Conservation (phyloP, 2,888 invertebrate genomes). For the Copidosoma aretas region DNA sequence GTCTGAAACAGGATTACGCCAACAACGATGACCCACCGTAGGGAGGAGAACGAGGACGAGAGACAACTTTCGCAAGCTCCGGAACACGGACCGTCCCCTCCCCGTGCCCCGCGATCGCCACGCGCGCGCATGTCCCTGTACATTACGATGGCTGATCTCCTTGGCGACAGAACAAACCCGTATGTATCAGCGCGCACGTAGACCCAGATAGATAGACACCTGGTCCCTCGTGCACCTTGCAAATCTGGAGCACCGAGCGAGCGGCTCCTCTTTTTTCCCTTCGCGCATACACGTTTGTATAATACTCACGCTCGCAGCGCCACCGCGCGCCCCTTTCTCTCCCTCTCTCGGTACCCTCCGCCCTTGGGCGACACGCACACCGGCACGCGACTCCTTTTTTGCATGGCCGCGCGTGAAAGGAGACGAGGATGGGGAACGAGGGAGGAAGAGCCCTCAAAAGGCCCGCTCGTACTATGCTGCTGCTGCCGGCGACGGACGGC, state of each 20-base stretch:
- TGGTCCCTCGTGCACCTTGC: constrained; percentile 52
- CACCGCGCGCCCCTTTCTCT: constrained; percentile 31
- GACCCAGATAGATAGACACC: constrained; percentile 45
- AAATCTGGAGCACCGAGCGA: constrained; percentile 38
- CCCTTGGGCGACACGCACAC: not conserved
- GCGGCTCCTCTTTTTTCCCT: constrained; percentile 1
- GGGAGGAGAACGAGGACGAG: too few relatives aligned
- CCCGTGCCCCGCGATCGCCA: too few relatives aligned
- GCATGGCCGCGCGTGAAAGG: constrained; percentile 44
- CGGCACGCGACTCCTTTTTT: constrained; percentile 44
- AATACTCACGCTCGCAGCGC: not conserved
- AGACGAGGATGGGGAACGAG: constrained; percentile 21
- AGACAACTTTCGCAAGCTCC: too few relatives aligned
- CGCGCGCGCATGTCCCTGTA: constrained; percentile 14
- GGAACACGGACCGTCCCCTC: too few relatives aligned
- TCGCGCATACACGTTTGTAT: not conserved
- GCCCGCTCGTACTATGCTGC: not conserved
- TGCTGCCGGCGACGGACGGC: not conserved
- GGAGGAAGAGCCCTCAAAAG: not conserved
- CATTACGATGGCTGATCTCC: constrained; percentile 19
- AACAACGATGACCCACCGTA: too few relatives aligned
- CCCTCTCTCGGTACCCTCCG: constrained; percentile 9
- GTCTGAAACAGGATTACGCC: too few relatives aligned
- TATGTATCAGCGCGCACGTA: too few relatives aligned
- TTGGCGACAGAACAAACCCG: too few relatives aligned